Percentiles rank a stretch among this genome's conserved stretches.
These are phyloP conservation scores for Andinoacara biseriatus DNA, from an alignment of 2,113 vertebrate genomes.

Conservation along the genomic window DNA sequence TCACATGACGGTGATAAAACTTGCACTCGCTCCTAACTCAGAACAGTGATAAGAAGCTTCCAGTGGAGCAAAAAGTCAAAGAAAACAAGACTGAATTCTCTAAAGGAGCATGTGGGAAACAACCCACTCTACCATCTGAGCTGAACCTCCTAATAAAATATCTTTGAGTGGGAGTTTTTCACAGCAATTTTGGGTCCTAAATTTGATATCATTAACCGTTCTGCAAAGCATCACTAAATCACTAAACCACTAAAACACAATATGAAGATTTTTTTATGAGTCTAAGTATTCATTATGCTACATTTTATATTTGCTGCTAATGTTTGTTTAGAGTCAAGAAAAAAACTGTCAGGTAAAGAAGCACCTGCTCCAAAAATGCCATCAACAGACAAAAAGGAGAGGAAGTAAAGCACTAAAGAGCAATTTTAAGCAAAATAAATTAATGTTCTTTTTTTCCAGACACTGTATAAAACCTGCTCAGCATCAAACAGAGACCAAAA, in stretches of 20 bases:
- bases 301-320: background rate
- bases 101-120: background rate
- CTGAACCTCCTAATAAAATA: background rate
- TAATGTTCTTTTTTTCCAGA: too few species aligned
- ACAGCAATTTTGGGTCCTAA: background rate
- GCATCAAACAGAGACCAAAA: too few species aligned
- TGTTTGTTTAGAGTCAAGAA: background rate
- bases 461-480: too few species aligned
- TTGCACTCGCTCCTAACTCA: slow-evolving; percentile 11
- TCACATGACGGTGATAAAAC: slow-evolving; percentile 26
- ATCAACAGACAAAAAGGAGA: background rate
- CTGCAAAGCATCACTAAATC: background rate
- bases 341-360: background rate
- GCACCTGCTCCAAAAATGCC: background rate
- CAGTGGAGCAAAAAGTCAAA: background rate
- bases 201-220: background rate
- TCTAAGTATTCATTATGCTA: background rate
- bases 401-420: too few species aligned
- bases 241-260: background rate
- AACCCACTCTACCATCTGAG: too few species aligned
- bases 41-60: slow-evolving; percentile 28
- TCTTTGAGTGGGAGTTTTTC: background rate
- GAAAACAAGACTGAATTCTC: background rate
- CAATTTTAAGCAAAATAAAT: background rate
- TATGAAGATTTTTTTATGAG: background rate